A percentile compares a stretch with the other conserved stretches of the same genome.
Evolutionary conservation across 2,888 invertebrate species (phyloP).

Genomic region (Eretmocerus hayati): DNA sequence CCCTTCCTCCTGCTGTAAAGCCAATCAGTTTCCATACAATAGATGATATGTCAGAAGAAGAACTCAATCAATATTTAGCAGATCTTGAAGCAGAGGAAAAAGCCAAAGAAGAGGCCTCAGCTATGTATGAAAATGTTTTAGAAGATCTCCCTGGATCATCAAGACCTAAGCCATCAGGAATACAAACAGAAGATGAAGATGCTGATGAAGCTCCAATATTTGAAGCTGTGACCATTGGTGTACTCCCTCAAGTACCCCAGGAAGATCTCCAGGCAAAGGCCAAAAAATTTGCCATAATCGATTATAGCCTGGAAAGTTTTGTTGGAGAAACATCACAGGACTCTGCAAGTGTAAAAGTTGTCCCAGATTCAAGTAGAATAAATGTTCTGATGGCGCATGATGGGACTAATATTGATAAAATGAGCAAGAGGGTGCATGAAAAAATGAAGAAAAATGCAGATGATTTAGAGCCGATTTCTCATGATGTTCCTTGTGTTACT

Average conservation of each 20-base stretch:
- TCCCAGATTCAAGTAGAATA: slow-evolving; percentile 25
- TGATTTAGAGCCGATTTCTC: slow-evolving; percentile 17
- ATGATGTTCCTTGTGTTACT: slow-evolving; percentile 11
- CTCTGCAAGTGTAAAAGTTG: slow-evolving; percentile 28
- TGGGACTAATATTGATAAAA: too few relatives aligned
- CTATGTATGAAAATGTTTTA: slow-evolving; percentile 22
- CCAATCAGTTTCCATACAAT: slow-evolving; percentile 36
- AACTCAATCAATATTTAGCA: slow-evolving; percentile 44
- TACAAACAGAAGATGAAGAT: slow-evolving; percentile 31
- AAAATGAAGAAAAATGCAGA: slow-evolving; percentile 25
- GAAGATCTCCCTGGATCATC: slow-evolving; percentile 23
- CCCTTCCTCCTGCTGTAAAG: slow-evolving; percentile 16
- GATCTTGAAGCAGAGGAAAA: slow-evolving; percentile 45
- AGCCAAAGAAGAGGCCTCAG: slow-evolving; percentile 26
- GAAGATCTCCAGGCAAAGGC: slow-evolving; percentile 35
- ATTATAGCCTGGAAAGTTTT: slow-evolving; percentile 29
- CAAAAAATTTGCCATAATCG: slow-evolving; percentile 36
- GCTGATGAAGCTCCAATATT: slow-evolving; percentile 37
- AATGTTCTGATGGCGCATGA: too few relatives aligned
- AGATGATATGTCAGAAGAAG: slow-evolving; percentile 44
- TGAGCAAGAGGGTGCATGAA: slow-evolving; percentile 26
- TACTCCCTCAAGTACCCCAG: slow-evolving; percentile 33
- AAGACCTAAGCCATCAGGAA: slow-evolving; percentile 15
- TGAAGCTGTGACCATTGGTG: slow-evolving; percentile 36
- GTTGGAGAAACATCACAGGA: slow-evolving; percentile 26